Conservation (phyloP, 53 echinoderm and acorn worm species). For the Stichopus horrens region DNA sequence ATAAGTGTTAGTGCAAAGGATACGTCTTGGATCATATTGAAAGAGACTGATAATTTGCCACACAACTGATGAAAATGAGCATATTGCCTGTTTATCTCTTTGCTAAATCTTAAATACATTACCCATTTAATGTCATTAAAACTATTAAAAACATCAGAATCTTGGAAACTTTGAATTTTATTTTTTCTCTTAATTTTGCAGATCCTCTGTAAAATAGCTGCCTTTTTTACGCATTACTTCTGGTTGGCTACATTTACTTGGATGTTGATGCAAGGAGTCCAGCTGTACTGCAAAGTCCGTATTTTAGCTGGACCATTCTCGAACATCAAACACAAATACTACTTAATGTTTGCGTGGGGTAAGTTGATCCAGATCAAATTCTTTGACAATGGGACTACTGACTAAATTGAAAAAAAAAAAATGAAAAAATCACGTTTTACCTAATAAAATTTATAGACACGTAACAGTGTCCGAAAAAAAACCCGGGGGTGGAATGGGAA, state of each 20-base stretch:
- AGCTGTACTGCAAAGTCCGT: slow-evolving; percentile 74
- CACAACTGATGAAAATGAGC: too few relatives aligned
- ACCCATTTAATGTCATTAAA: too few relatives aligned
- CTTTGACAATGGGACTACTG: not conserved
- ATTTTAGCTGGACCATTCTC: slow-evolving; percentile 41
- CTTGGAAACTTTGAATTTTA: too few relatives aligned
- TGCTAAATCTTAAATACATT: too few relatives aligned
- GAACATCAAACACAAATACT: slow-evolving; percentile 55
- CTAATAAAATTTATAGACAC: not conserved
- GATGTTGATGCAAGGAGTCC: slow-evolving; percentile 72
- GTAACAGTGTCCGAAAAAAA: not conserved
- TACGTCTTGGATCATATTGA: too few relatives aligned
- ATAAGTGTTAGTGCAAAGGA: too few relatives aligned
- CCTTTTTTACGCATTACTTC: slow-evolving; percentile 60
- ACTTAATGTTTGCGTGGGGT: slow-evolving; percentile 69
- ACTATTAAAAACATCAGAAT: too few relatives aligned
- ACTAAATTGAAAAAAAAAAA: too few relatives aligned
- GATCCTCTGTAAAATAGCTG: slow-evolving; percentile 56
- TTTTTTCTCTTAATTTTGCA: slow-evolving; percentile 9
- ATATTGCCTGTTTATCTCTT: too few relatives aligned
- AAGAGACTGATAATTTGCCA: too few relatives aligned
- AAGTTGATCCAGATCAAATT: not conserved
- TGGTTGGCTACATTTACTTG: slow-evolving; percentile 68
- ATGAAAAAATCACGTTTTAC: too few relatives aligned
- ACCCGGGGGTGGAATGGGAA: not conserved